A percentile compares a stretch with the other conserved stretches of the same genome.
These are phyloP conservation scores for Acropora yongei DNA, from an alignment of 64 coral and sea anemone species.

Conservation along the genomic window DNA sequence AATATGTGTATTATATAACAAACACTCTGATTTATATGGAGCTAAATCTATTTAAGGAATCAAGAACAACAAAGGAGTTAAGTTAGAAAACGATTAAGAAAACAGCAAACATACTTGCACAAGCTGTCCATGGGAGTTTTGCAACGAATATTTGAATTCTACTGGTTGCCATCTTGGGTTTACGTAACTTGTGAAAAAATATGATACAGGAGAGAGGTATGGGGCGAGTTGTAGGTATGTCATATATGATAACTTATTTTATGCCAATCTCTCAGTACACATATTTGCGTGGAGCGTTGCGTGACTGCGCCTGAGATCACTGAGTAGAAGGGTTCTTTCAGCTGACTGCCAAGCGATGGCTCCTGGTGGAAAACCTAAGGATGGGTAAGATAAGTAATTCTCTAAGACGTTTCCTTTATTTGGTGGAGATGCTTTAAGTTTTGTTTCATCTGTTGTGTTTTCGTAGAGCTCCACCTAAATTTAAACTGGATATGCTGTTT, in stretches of 20 bases:
- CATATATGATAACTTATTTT: no score
- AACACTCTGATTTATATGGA: no score
- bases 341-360: background rate
- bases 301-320: no score
- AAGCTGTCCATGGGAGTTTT: slow-evolving; percentile 85
- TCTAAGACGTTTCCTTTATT: background rate
- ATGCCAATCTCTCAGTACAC: no score
- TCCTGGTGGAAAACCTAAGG: background rate
- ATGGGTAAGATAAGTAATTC: background rate
- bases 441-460: background rate
- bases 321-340: background rate
- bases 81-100: background rate
- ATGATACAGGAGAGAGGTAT: no score
- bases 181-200: no score
- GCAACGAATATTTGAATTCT: slow-evolving; percentile 72
- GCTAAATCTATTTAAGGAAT: background rate
- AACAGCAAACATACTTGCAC: slow-evolving; percentile 54
- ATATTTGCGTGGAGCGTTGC: no score
- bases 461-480: background rate
- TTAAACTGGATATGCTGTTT: slow-evolving; percentile 82
- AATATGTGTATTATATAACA: no score
- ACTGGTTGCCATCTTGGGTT: slow-evolving; percentile 72
- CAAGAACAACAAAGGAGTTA: background rate
- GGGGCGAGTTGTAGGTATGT: no score
- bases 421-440: background rate